A percentile compares a stretch with the other conserved stretches of the same genome.
Conservation (phyloP, 1,140 invertebrate species). For the Augochlora pura region DNA sequence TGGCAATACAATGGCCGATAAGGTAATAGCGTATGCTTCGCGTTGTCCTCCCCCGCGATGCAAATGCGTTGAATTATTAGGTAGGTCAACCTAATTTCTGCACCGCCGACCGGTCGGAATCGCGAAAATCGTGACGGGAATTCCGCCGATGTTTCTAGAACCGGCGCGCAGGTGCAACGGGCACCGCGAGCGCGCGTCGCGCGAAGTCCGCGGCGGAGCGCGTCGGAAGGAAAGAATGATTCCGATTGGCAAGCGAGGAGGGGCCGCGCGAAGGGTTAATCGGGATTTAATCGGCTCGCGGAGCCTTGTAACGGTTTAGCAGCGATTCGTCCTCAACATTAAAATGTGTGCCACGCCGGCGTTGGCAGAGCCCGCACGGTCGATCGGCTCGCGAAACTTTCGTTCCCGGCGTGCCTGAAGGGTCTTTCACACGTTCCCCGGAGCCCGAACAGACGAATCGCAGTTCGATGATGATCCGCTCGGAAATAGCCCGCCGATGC, state of each 20-base stretch:
- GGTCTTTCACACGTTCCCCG: conserved; percentile 56
- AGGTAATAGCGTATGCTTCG: too few relatives aligned
- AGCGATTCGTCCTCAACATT: conserved; percentile 45
- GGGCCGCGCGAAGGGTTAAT: conserved; percentile 24
- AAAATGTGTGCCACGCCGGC: conserved; percentile 56
- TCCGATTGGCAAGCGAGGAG: background rate
- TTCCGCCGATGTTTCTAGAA: too few relatives aligned
- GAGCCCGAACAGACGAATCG: conserved; percentile 41
- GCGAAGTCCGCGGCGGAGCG: too few relatives aligned
- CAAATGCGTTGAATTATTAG: too few relatives aligned
- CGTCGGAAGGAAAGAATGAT: too few relatives aligned
- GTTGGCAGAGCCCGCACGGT: conserved; percentile 30
- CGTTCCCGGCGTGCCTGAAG: conserved; percentile 49
- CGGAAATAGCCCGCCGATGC: conserved; percentile 51
- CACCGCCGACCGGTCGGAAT: too few relatives aligned
- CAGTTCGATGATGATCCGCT: conserved; percentile 52
- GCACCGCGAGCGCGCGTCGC: too few relatives aligned
- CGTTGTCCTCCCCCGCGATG: too few relatives aligned
- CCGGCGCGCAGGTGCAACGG: too few relatives aligned
- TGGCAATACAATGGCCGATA: too few relatives aligned
- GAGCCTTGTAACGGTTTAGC: conserved; percentile 59
- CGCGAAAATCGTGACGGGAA: too few relatives aligned
- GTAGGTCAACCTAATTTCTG: too few relatives aligned
- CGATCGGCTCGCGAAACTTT: conserved; percentile 46
- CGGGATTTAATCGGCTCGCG: conserved; percentile 46